Evolutionary conservation across 2,797 vertebrate genomes (phyloP).

Genomic region (Cyprinella venusta): DNA sequence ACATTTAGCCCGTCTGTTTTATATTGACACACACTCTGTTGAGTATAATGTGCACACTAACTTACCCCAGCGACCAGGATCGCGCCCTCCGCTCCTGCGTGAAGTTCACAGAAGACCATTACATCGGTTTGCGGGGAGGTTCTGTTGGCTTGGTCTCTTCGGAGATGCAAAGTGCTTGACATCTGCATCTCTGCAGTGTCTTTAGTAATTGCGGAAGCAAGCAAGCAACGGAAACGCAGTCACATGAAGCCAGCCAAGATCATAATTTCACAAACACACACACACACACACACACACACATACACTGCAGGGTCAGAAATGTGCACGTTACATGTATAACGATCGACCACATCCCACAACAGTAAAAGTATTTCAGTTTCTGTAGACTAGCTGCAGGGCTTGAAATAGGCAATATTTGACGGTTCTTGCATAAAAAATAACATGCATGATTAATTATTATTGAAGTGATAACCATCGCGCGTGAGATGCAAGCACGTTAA

Average conservation of each 20-base stretch:
- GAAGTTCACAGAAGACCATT: constrained; percentile 73
- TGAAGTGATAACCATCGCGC: neutral
- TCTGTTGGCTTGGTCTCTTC: constrained; percentile 52
- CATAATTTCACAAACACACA: constrained; percentile 64
- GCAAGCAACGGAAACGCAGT: constrained; percentile 80
- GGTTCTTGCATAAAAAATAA: neutral
- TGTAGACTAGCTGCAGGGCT: neutral
- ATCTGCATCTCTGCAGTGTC: constrained; percentile 42
- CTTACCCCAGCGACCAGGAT: constrained; percentile 76
- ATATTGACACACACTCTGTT: neutral
- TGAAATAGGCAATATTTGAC: neutral
- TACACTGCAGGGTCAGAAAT: constrained; percentile 54
- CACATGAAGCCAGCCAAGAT: constrained; percentile 80
- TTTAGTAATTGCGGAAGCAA: constrained; percentile 80
- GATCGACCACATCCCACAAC: constrained; percentile 20
- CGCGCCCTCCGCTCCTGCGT: constrained; percentile 73
- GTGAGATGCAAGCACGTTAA: neutral
- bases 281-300: constrained; percentile 64
- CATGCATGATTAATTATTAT: neutral
- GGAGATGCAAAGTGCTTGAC: constrained; percentile 40
- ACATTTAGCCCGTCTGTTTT: neutral
- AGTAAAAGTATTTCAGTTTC: constrained; percentile 8
- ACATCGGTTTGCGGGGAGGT: constrained; percentile 61
- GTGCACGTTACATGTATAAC: neutral
- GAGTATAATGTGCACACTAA: constrained; percentile 66